Percentiles rank a stretch among this genome's conserved stretches.
Evolutionary conservation across 2,113 vertebrate genomes (phyloP).

Genomic region (Tetrao urogallus): DNA sequence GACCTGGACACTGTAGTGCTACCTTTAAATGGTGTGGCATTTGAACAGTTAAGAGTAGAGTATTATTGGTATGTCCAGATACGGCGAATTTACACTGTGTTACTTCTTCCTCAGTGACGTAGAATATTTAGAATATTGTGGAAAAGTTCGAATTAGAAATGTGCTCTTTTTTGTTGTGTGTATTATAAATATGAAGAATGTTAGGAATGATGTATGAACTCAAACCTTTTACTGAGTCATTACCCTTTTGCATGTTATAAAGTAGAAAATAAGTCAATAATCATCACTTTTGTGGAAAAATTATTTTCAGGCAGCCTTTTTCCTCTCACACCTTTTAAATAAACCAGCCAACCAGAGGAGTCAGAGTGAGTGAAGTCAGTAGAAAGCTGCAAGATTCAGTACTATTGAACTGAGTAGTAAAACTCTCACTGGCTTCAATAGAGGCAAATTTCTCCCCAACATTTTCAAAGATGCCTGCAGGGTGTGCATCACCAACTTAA

Average conservation of each 20-base stretch:
- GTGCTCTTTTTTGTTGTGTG: neutral
- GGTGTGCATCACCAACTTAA: neutral
- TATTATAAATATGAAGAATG: neutral
- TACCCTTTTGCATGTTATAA: neutral
- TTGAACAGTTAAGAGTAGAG: neutral
- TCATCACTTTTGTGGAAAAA: neutral
- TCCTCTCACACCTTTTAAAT: slow-evolving; percentile 1
- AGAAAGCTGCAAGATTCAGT: slow-evolving; percentile 13
- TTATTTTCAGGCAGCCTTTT: neutral
- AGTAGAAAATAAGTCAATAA: neutral
- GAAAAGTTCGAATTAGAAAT: neutral
- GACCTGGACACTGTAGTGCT: neutral
- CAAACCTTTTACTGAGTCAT: neutral
- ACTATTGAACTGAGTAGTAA: neutral
- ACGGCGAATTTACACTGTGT: neutral
- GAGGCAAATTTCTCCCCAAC: slow-evolving; percentile 18
- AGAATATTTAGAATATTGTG: neutral
- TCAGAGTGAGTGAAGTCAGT: neutral
- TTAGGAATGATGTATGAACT: neutral
- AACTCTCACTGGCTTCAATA: slow-evolving; percentile 9
- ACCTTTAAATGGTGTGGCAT: neutral
- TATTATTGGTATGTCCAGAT: neutral
- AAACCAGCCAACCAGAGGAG: neutral
- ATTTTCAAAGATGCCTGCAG: slow-evolving; percentile 48
- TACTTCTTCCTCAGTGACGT: neutral